phyloP scores from a whole-genome alignment of 2,797 vertebrate species.

The Bufotes viridis region DNA sequence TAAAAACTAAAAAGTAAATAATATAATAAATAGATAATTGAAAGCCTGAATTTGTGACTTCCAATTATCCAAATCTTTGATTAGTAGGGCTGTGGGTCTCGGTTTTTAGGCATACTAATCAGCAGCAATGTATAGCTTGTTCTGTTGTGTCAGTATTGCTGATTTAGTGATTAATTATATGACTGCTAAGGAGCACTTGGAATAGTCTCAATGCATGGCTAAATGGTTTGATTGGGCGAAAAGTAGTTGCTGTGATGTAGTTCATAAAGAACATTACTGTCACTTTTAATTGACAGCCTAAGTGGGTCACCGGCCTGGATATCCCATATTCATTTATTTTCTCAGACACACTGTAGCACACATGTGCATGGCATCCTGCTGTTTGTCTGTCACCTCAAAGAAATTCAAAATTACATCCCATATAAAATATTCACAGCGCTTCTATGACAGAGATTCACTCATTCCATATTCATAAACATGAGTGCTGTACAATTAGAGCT shows the following conservation, averaged over 20 bases:
- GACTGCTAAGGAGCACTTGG: slow-evolving; percentile 74
- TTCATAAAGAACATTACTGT: slow-evolving; percentile 85
- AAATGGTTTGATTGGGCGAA: slow-evolving; percentile 72
- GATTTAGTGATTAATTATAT: slow-evolving; percentile 88
- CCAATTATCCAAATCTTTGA: slow-evolving; percentile 59
- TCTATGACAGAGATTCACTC: slow-evolving; percentile 23
- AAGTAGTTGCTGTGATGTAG: slow-evolving; percentile 80
- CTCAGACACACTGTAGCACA: slow-evolving; percentile 81
- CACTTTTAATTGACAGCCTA: slow-evolving; percentile 91
- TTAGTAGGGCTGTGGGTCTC: slow-evolving; percentile 59
- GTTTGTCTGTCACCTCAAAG: slow-evolving; percentile 95
- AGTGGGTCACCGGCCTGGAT: slow-evolving; percentile 93
- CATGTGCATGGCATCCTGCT: slow-evolving; percentile 98
- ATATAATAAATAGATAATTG: not conserved
- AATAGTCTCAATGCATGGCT: slow-evolving; percentile 81
- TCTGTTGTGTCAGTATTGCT: slow-evolving; percentile 73
- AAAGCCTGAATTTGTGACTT: slow-evolving; percentile 45
- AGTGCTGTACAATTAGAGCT: slow-evolving; percentile 64
- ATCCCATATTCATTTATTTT: slow-evolving; percentile 96
- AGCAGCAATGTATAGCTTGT: slow-evolving; percentile 77
- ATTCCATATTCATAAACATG: slow-evolving; percentile 57
- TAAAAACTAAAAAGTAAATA: not conserved
- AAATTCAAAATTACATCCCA: slow-evolving; percentile 85
- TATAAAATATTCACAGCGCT: slow-evolving; percentile 76
- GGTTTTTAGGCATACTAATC: slow-evolving; percentile 75